Evolutionary conservation across 2,888 invertebrate genomes (phyloP), one percentile per base, ranked within the genome.

Genomic region (Leucania comma): DNA sequence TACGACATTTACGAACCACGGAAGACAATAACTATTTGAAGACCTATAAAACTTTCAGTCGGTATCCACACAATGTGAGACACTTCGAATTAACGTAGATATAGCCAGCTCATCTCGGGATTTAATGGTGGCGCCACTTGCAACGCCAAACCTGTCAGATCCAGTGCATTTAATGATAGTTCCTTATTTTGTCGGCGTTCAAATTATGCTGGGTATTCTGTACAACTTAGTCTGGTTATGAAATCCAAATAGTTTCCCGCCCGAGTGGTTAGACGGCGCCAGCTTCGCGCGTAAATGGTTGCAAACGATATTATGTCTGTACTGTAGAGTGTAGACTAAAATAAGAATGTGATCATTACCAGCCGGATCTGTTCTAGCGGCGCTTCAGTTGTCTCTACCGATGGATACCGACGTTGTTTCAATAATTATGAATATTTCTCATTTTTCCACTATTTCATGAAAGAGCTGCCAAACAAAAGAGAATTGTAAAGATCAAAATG

Each of bases 281-380:
- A 78, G 61, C 62, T 24, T 14, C 73, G 57, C 60, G 68, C 84
- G 84, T 68, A 86, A 75, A 81, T 85, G 76, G 73, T 70, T 81
- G 68, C 72, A 77, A 82, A 72, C 79, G 72, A 62, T 81, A 68
- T 67, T 83, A 69, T 74, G 76, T 78, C 73, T 81, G 76, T 67
- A 71, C 46, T 53, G 42, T 68, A 46, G 35, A 48, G 72, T 72
- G 29, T 59, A 76, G 74, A 70, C 86, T 85, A 86, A 86, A 85
- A 86, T 85, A 85, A 85, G 78, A 86, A 78, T 77, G 70, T 67
- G 68, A 80, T 84, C 82, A 82, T 71, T 80, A 78, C 75, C 80
- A 86, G 76, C 86, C 82, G 84, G 84, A 86, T 84, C 82, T 72
- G 60, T 64, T 79, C 68, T 46, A 80, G 68, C 70, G 54, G 68